These are phyloP conservation scores for Tenthredo mesomela DNA, from an alignment of 2,888 invertebrate species.

Conservation along the genomic window DNA sequence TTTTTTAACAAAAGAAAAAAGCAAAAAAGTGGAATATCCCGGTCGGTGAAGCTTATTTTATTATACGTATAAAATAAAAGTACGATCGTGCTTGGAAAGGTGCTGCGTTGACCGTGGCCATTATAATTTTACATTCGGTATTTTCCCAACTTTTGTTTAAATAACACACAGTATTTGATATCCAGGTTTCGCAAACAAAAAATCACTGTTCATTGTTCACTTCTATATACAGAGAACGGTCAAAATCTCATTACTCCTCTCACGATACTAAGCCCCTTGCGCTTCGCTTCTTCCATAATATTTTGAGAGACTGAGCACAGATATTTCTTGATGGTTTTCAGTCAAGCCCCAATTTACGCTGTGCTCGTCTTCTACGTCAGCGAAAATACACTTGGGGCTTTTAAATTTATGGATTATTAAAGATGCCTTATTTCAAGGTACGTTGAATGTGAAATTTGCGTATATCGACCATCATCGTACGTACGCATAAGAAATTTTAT, in stretches of 20 bases:
- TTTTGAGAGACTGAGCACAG: neutral
- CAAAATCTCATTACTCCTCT: neutral
- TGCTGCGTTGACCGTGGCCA: neutral
- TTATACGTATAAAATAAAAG: constrained; percentile 19
- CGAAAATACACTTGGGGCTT: neutral
- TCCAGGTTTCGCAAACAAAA: neutral
- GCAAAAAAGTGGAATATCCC: neutral
- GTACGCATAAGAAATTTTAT: neutral
- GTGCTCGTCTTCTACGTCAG: neutral
- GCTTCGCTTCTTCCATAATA: neutral
- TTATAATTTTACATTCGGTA: neutral
- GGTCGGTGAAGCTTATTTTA: constrained; percentile 6
- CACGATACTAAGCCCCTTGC: neutral
- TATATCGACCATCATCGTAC: neutral
- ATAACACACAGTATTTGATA: constrained; percentile 1
- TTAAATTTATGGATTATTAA: constrained; percentile 9
- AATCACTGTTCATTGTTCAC: neutral
- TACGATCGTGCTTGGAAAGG: neutral
- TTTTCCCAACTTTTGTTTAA: neutral
- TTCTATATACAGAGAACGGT: neutral
- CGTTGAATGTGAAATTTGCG: neutral
- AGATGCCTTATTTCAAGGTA: neutral
- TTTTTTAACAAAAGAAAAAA: neutral
- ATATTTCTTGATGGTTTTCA: neutral
- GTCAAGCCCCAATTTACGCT: neutral